Evolutionary conservation across 2,113 vertebrate genomes (phyloP).

Genomic region (Paralichthys olivaceus): DNA sequence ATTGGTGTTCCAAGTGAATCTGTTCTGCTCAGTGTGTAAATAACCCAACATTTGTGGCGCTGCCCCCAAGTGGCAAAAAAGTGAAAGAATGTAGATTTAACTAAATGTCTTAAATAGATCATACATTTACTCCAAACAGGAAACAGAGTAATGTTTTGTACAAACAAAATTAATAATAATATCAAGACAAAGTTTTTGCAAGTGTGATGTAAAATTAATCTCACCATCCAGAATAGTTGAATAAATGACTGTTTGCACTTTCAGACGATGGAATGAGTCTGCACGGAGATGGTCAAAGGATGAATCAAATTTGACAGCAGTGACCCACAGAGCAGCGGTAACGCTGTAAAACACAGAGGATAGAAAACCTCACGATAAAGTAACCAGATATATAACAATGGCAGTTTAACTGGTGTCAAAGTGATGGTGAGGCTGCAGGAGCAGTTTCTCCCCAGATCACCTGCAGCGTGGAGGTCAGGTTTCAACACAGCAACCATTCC

Average conservation of each 20-base stretch:
- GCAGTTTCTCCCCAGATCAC: too few relatives aligned
- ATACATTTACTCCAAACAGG: too few relatives aligned
- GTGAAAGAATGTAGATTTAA: background rate
- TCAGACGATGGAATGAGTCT: background rate
- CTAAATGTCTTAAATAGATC: too few relatives aligned
- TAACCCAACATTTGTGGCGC: background rate
- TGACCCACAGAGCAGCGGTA: slow-evolving; percentile 34
- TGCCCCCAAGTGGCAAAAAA: background rate
- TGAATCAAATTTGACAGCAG: slow-evolving; percentile 47
- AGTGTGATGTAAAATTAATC: background rate
- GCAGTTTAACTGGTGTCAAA: slow-evolving; percentile 15
- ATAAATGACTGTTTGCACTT: background rate
- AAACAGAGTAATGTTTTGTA: background rate
- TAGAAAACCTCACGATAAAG: slow-evolving; percentile 31
- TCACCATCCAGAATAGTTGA: background rate
- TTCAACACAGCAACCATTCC: too few relatives aligned
- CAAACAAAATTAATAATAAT: background rate
- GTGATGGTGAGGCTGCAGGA: background rate
- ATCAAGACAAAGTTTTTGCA: background rate
- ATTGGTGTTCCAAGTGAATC: too few relatives aligned
- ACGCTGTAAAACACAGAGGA: slow-evolving; percentile 19
- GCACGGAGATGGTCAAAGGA: background rate
- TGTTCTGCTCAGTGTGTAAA: too few relatives aligned
- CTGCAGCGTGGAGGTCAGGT: too few relatives aligned
- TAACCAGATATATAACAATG: background rate